Percentiles rank a stretch among this genome's conserved stretches.
These are phyloP conservation scores for Corythaixoides concolor DNA, from an alignment of 2,113 vertebrate genomes.

Conservation along the genomic window DNA sequence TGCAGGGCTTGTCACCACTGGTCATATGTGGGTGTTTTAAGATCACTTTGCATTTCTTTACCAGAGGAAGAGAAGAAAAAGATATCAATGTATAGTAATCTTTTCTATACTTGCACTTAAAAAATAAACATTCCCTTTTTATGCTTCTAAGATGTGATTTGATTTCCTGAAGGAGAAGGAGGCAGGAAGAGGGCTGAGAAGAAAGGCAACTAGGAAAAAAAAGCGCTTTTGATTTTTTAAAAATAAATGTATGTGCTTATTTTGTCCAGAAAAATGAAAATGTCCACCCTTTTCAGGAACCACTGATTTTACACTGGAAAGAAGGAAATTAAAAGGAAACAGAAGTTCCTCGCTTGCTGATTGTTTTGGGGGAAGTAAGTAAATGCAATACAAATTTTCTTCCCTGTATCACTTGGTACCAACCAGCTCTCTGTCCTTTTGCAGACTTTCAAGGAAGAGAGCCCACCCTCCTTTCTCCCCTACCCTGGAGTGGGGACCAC, in stretches of 20 bases:
- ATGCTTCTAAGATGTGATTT: not conserved
- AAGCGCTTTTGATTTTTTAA: not conserved
- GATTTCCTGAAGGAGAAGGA: not conserved
- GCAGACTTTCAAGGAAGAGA: not conserved
- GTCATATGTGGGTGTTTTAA: not conserved
- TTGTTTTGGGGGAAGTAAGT: not conserved
- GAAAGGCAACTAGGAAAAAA: not conserved
- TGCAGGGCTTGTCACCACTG: not conserved
- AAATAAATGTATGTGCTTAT: not conserved
- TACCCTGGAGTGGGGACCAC: not conserved
- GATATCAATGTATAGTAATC: not conserved
- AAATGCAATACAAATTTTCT: not conserved
- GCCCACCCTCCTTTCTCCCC: not conserved
- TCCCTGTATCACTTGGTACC: not conserved
- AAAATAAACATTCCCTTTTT: not conserved
- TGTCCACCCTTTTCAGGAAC: not conserved
- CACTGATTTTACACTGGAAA: not conserved
- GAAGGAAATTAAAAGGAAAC: not conserved
- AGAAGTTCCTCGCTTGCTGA: not conserved
- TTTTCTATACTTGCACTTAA: not conserved
- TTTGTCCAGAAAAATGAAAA: not conserved
- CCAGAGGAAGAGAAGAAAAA: not conserved
- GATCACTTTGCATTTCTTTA: not conserved
- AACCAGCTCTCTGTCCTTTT: not conserved
- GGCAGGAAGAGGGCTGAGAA: not conserved